Conservation (phyloP, 2,113 vertebrate genomes). For the Ginglymostoma cirratum region DNA sequence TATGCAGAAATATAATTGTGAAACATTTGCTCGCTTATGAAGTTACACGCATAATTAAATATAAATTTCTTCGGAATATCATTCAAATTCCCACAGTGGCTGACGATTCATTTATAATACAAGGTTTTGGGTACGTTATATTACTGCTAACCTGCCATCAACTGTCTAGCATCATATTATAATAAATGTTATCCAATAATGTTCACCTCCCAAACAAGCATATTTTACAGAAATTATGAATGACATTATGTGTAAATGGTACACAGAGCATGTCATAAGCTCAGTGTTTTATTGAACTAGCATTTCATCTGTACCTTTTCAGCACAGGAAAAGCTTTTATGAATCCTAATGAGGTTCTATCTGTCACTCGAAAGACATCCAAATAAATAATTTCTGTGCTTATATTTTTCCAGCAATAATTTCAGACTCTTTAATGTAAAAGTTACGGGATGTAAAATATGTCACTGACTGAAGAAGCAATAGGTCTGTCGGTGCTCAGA, state of each 20-base stretch:
- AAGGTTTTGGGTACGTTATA: background rate
- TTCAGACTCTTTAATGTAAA: background rate
- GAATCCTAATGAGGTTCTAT: background rate
- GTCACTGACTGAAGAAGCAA: background rate
- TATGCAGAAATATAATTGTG: background rate
- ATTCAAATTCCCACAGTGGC: background rate
- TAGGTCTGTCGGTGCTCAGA: background rate
- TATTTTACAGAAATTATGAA: slow-evolving; percentile 5
- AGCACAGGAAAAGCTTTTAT: background rate
- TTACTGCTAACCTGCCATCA: slow-evolving; percentile 15
- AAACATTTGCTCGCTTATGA: background rate
- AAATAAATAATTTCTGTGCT: slow-evolving; percentile 7
- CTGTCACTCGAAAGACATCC: background rate
- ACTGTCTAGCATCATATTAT: background rate
- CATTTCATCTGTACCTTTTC: slow-evolving; percentile 19
- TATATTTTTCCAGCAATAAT: background rate
- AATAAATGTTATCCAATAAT: slow-evolving; percentile 20
- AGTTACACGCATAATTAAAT: slow-evolving; percentile 9
- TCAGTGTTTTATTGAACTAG: background rate
- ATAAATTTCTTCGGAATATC: background rate
- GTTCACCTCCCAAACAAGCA: background rate
- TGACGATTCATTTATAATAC: background rate
- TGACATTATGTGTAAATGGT: background rate
- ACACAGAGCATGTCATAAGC: no score
- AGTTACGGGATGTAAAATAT: background rate